Conservation (phyloP, 1,140 invertebrate genomes). For the Drosophila bocki region DNA sequence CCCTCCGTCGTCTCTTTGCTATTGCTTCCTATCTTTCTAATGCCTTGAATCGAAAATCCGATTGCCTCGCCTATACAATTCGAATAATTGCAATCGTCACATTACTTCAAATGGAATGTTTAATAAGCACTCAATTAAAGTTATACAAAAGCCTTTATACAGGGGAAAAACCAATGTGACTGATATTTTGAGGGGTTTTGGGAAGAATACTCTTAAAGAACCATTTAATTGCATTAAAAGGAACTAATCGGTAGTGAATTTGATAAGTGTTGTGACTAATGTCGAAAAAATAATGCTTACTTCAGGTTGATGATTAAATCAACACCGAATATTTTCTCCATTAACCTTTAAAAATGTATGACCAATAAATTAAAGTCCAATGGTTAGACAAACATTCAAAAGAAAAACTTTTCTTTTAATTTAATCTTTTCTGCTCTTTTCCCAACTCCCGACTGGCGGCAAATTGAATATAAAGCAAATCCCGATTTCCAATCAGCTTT, state of each 20-base stretch:
- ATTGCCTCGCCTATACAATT: constrained; percentile 24
- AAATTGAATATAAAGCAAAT: constrained; percentile 39
- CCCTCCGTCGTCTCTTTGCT: constrained; percentile 1
- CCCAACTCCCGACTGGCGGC: neutral
- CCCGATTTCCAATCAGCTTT: constrained; percentile 42
- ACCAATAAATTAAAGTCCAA: neutral
- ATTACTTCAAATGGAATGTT: constrained; percentile 37
- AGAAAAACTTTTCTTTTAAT: neutral
- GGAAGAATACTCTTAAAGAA: neutral
- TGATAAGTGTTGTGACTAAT: too few relatives aligned
- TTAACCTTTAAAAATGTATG: too few relatives aligned
- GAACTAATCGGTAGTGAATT: neutral
- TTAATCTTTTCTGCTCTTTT: neutral
- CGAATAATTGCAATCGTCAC: constrained; percentile 23
- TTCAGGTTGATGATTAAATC: too few relatives aligned
- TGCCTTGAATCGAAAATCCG: constrained; percentile 32
- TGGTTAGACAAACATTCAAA: neutral
- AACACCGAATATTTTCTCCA: too few relatives aligned
- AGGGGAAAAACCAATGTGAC: neutral
- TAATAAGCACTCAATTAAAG: constrained; percentile 19
- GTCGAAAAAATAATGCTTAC: too few relatives aligned
- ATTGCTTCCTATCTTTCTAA: constrained; percentile 11
- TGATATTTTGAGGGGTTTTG: neutral
- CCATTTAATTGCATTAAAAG: too few relatives aligned
- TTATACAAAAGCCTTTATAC: neutral